Conservation (phyloP, 2,888 invertebrate genomes). For the Microchrysa polita region DNA sequence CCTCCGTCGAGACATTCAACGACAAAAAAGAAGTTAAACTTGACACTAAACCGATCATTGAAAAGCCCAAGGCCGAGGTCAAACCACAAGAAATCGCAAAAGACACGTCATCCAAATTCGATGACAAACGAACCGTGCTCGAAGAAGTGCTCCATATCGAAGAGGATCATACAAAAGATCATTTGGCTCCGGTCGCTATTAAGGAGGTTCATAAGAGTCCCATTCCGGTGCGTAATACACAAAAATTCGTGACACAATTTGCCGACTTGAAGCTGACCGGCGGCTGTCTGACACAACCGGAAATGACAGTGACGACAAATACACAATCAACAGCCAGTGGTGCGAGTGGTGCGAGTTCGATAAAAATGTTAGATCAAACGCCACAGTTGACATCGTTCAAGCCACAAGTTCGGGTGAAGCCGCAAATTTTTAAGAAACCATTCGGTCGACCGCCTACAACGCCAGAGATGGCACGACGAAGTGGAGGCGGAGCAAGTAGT, state of each 20-base stretch:
- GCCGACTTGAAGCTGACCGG: conserved; percentile 73
- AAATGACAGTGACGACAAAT: conserved; percentile 42
- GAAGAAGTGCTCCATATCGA: conserved; percentile 53
- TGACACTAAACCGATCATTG: conserved; percentile 59
- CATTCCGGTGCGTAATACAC: conserved; percentile 70
- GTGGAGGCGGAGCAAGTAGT: conserved; percentile 9
- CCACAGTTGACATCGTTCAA: conserved; percentile 65
- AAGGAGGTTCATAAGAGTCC: conserved; percentile 63
- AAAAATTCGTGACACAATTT: conserved; percentile 72
- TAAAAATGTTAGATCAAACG: conserved; percentile 53
- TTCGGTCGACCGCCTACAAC: conserved; percentile 51
- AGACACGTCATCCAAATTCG: conserved; percentile 32
- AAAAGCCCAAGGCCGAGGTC: conserved; percentile 51
- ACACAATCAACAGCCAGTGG: conserved; percentile 54
- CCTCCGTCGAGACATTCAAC: conserved; percentile 47
- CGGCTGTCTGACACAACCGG: conserved; percentile 60
- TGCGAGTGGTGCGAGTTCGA: conserved; percentile 51
- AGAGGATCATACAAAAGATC: conserved; percentile 52
- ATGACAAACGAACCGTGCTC: conserved; percentile 48
- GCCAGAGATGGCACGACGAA: conserved; percentile 49
- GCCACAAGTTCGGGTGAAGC: conserved; percentile 82
- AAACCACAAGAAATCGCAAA: conserved; percentile 51
- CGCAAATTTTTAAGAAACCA: conserved; percentile 79
- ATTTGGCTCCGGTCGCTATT: conserved; percentile 1
- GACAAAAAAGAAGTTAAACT: conserved; percentile 51